Percentiles rank a stretch among this genome's conserved stretches.
Evolutionary conservation across 2,888 invertebrate species (phyloP).

Genomic region (Litoditis marina): DNA sequence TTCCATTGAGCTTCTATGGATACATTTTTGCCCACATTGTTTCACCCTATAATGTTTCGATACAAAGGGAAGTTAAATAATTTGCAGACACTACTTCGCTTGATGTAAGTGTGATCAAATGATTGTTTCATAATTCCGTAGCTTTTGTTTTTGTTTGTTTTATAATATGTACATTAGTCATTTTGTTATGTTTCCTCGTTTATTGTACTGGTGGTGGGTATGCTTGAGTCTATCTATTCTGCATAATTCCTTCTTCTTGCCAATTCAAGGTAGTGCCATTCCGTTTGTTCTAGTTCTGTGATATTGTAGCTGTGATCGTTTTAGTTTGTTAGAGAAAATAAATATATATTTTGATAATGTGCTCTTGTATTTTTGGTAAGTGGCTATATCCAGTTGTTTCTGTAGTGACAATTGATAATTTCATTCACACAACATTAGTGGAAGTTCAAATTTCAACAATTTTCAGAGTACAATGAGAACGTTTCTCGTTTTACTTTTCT

Average conservation of each 20-base stretch:
- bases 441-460: not conserved
- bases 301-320: too few relatives aligned
- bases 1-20: too few relatives aligned
- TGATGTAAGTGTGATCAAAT: not conserved
- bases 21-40: too few relatives aligned
- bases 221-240: too few relatives aligned
- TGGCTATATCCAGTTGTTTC: not conserved
- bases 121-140: not conserved
- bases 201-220: too few relatives aligned
- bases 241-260: not conserved
- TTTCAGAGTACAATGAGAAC: not conserved
- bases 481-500: constrained; percentile 2
- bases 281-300: not conserved
- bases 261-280: not conserved
- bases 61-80: too few relatives aligned
- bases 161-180: not conserved
- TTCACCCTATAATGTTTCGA: too few relatives aligned
- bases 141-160: not conserved
- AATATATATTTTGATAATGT: not conserved
- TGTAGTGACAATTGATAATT: not conserved
- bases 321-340: too few relatives aligned
- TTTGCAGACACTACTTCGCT: too few relatives aligned
- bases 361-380: not conserved
- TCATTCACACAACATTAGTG: not conserved
- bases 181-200: too few relatives aligned